Percentiles rank a stretch among this genome's conserved stretches.
Evolutionary conservation across 1,140 invertebrate genomes (phyloP).

Genomic region (Drosophila chauvacae): DNA sequence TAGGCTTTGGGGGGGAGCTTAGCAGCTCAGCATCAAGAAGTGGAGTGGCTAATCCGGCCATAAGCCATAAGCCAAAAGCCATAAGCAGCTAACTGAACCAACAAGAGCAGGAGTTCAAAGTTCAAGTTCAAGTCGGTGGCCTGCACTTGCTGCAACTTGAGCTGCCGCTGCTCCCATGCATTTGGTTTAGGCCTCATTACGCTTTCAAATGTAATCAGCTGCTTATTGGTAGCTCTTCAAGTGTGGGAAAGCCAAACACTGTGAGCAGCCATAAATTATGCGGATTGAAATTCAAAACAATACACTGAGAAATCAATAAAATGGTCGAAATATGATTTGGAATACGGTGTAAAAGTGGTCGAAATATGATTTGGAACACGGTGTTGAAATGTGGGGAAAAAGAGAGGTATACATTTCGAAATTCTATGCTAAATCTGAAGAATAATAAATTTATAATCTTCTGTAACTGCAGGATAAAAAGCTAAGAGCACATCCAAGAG

Average conservation of each 20-base stretch:
- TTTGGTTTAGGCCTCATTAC: constrained; percentile 16
- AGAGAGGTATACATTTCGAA: neutral
- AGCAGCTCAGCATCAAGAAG: neutral
- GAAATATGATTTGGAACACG: no score
- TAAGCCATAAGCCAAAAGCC: constrained; percentile 1
- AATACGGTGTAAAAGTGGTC: no score
- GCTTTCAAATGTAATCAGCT: constrained; percentile 42
- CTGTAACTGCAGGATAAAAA: no score
- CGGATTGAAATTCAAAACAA: constrained; percentile 18
- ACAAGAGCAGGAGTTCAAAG: constrained; percentile 41
- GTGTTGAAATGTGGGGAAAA: no score
- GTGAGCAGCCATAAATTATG: constrained; percentile 5
- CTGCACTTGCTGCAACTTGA: constrained; percentile 18
- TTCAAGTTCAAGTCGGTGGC: constrained; percentile 43
- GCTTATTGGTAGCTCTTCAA: constrained; percentile 22
- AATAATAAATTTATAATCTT: no score
- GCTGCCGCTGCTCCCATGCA: constrained; percentile 2
- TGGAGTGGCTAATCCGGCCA: constrained; percentile 10
- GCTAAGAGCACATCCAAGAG: no score
- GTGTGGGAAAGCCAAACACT: constrained; percentile 41
- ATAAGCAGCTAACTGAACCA: neutral
- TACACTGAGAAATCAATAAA: neutral
- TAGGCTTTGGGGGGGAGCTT: constrained; percentile 26
- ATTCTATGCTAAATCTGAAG: neutral
- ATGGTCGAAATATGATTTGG: no score